Evolutionary conservation across 2,113 vertebrate species (phyloP), one percentile per base, ranked within the genome.

Genomic region (Rhinichthys klamathensis): DNA sequence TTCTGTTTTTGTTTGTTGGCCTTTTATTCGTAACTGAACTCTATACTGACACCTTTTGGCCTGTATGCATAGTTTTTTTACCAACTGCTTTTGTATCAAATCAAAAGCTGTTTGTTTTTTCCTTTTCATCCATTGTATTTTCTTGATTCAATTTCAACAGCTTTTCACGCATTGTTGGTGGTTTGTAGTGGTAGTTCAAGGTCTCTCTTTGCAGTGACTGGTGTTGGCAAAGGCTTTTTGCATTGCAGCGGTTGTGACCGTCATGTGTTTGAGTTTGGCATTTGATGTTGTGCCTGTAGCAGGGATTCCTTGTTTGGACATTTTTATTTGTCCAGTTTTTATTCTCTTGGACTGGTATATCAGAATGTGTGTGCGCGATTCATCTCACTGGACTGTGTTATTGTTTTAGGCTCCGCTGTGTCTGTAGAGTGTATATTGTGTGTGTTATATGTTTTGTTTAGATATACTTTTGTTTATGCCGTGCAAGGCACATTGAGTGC

Each of bases 321-420:
- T 69, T 69, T 69, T 69, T 69, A 35, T 69, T 69, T 35, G 65
- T 69, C 15, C 30, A 35, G 65, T 32, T 35, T 69, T 69, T 35
- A 35, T 69, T 69, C 30, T 35, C 15, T 35, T 69, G 65, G 27
- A 69, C 30, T 21, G 30, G 65, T 32, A 35, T 35, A 32, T 69
- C 16, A 69, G 30, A 69, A 35, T 32, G 61, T 15, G 65, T 35
- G 16, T 35, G 65, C 27, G 63, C 6, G 25, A 25, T 27, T 27
- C n/a, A 63, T 63, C 60, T 32, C 65, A 32, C 65, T 30, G 16
- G 65, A 69, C 65, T 69, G 30, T 69, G 65, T 35, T 35, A 69
- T 69, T 69, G 30, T 21, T 30, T 30, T 32, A 32, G 65, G 65
- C 65, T 69, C 65, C 65, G 5, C 65, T 35, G 65, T 9, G 65